Conservation (phyloP, 2,888 invertebrate genomes). For the Laspeyria flexula region DNA sequence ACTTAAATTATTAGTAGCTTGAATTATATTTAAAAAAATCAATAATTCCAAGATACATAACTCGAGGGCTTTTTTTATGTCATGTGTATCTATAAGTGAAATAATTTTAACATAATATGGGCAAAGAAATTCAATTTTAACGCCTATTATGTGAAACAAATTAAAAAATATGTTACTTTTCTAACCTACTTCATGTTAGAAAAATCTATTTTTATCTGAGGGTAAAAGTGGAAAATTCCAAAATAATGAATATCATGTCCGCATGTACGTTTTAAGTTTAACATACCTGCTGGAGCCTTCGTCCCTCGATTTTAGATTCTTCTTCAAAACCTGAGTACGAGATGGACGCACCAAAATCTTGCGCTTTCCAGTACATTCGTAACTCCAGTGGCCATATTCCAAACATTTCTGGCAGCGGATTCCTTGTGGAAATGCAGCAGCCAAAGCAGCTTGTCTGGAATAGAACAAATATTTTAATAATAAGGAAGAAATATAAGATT, state of each 20-base stretch:
- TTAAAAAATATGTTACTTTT: not conserved
- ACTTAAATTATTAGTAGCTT: not conserved
- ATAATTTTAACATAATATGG: too few species aligned
- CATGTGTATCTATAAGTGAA: too few species aligned
- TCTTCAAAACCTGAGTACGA: constrained; percentile 92
- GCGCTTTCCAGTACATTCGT: constrained; percentile 95
- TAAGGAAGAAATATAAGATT: constrained; percentile 12
- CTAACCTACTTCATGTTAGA: too few species aligned
- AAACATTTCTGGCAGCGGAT: constrained; percentile 97
- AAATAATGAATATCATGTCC: constrained; percentile 4
- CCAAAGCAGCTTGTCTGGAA: constrained; percentile 85
- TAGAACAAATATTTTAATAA: constrained; percentile 12
- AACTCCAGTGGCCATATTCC: constrained; percentile 97
- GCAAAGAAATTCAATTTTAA: too few species aligned
- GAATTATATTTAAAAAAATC: not conserved
- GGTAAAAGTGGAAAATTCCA: constrained; percentile 10
- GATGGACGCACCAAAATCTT: constrained; percentile 95
- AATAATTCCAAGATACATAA: not conserved
- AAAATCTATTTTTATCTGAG: too few species aligned
- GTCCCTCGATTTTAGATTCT: constrained; percentile 77
- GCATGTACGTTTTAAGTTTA: not conserved
- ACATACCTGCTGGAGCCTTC: constrained; percentile 72
- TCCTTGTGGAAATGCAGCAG: constrained; percentile 90
- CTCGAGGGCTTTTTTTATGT: too few species aligned
- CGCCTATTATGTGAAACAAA: too few species aligned